A percentile compares a stretch with the other conserved stretches of the same genome.
Conservation (phyloP, 2,888 invertebrate genomes). For the Oeneis ivallda region DNA sequence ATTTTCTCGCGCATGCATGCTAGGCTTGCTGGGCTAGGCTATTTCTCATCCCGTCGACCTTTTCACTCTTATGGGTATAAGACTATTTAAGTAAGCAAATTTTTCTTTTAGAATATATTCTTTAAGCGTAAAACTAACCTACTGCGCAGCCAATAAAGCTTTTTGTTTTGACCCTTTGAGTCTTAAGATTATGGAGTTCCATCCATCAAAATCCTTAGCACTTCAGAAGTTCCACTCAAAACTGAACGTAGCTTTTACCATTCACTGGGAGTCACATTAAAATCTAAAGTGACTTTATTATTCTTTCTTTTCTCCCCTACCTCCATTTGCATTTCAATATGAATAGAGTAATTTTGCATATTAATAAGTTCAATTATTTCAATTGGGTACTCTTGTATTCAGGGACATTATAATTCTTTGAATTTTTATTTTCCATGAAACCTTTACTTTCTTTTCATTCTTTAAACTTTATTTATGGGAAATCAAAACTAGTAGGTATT, state of each 20-base stretch:
- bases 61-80: too few species aligned
- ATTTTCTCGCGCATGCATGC: too few species aligned
- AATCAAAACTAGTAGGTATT: too few species aligned
- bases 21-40: too few species aligned
- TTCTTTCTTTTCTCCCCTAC: slow-evolving; percentile 4
- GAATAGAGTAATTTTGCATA: slow-evolving; percentile 13
- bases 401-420: neutral
- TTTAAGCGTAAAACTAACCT: too few species aligned
- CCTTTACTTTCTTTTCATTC: neutral
- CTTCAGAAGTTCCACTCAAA: neutral
- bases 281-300: slow-evolving; percentile 9
- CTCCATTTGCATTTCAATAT: slow-evolving; percentile 17
- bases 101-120: too few species aligned
- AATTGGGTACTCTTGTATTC: slow-evolving; percentile 1
- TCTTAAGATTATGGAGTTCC: too few species aligned
- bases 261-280: neutral
- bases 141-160: too few species aligned
- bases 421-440: neutral
- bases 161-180: too few species aligned
- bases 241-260: neutral
- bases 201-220: too few species aligned
- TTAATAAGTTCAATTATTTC: slow-evolving; percentile 11
- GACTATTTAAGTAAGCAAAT: too few species aligned
- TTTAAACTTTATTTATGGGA: neutral
- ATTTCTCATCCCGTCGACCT: too few species aligned